phyloP scores from a whole-genome alignment of 2,888 invertebrate genomes.

The Tetropium fuscum region DNA sequence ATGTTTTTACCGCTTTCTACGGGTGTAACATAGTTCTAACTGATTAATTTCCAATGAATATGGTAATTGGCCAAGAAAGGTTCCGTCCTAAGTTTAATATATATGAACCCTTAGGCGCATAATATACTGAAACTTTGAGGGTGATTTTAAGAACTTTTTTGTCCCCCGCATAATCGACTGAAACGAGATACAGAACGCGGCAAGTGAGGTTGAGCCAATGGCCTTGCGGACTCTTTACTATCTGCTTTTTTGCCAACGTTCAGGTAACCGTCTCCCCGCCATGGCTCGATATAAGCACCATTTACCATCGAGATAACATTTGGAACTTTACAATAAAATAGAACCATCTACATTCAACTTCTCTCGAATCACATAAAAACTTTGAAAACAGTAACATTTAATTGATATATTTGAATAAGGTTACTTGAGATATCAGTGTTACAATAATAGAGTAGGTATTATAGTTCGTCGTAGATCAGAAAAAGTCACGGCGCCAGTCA shows the following conservation, averaged over 20 bases:
- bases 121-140: no score
- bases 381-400: constrained; percentile 66
- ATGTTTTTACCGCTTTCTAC: no score
- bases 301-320: constrained; percentile 57
- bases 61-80: no score
- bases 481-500: constrained; percentile 23
- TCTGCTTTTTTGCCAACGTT: neutral
- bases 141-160: constrained; percentile 15
- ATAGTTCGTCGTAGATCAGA: constrained; percentile 35
- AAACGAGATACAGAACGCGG: constrained; percentile 41
- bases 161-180: constrained; percentile 8
- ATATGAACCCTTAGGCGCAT: no score
- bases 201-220: constrained; percentile 46
- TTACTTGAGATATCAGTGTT: constrained; percentile 45
- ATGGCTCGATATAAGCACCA: constrained; percentile 56
- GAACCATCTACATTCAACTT: constrained; percentile 61
- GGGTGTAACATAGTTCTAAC: no score
- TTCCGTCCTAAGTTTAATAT: no score
- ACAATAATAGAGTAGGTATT: constrained; percentile 41
- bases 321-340: constrained; percentile 48
- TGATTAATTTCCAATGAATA: no score
- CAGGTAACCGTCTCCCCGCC: constrained; percentile 31
- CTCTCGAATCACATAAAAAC: constrained; percentile 64
- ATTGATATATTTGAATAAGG: constrained; percentile 59
- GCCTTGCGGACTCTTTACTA: neutral